phyloP scores from a whole-genome alignment of 2,888 invertebrate genomes.

The Meandrusa payeni region DNA sequence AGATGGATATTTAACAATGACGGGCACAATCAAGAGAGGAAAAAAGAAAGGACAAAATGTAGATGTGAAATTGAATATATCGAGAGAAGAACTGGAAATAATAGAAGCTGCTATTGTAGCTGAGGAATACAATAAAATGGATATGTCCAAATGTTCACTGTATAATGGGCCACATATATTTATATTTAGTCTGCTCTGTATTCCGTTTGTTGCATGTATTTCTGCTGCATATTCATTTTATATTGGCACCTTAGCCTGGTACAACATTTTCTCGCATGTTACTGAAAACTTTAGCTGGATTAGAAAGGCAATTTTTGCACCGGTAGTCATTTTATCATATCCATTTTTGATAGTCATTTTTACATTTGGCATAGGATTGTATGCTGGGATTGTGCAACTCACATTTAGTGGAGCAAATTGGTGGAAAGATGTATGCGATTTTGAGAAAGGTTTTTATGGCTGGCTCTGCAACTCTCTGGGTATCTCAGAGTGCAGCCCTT shows the following conservation, averaged over 20 bases:
- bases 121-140: slow-evolving; percentile 78
- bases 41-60: slow-evolving; percentile 87
- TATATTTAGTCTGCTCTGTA: slow-evolving; percentile 82
- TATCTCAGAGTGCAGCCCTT: slow-evolving; percentile 87
- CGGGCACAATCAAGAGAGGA: slow-evolving; percentile 86
- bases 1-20: slow-evolving; percentile 84
- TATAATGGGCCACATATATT: slow-evolving; percentile 84
- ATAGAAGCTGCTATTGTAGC: slow-evolving; percentile 83
- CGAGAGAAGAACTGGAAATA: slow-evolving; percentile 85
- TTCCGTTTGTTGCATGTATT: slow-evolving; percentile 83
- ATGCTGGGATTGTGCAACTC: slow-evolving; percentile 84
- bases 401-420: slow-evolving; percentile 85
- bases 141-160: slow-evolving; percentile 77
- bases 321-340: slow-evolving; percentile 84
- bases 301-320: slow-evolving; percentile 83
- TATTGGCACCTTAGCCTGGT: slow-evolving; percentile 88
- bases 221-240: slow-evolving; percentile 86
- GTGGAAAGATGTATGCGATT: slow-evolving; percentile 86
- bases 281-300: slow-evolving; percentile 84
- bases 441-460: slow-evolving; percentile 90
- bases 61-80: slow-evolving; percentile 86
- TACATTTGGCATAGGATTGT: slow-evolving; percentile 84
- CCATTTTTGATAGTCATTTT: slow-evolving; percentile 85
- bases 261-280: slow-evolving; percentile 86
- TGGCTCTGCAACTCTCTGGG: slow-evolving; percentile 85